phyloP scores from a whole-genome alignment of 2,888 invertebrate species.

The Nephrotoma appendiculata region DNA sequence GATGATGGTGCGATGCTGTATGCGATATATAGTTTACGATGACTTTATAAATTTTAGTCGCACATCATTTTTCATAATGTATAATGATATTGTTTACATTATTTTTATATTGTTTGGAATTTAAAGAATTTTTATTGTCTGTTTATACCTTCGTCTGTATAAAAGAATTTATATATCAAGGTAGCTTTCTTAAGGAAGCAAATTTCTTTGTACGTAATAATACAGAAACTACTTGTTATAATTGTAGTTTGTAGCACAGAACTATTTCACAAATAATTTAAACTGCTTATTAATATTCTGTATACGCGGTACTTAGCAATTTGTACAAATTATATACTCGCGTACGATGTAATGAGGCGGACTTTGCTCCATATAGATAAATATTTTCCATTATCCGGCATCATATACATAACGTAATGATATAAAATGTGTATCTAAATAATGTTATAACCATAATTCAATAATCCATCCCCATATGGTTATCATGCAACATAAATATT shows the following conservation, averaged over 20 bases:
- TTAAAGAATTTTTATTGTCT: background rate
- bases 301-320: background rate
- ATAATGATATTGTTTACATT: background rate
- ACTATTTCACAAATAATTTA: background rate
- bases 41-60: background rate
- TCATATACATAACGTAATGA: background rate
- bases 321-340: background rate
- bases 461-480: background rate
- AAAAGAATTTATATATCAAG: background rate
- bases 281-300: background rate
- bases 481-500: background rate
- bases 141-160: background rate
- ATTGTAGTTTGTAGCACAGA: background rate
- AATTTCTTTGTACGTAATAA: background rate
- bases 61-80: background rate
- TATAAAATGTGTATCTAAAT: background rate
- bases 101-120: background rate
- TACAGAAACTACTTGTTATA: background rate
- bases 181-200: background rate
- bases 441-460: background rate
- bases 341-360: background rate
- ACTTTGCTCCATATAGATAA: background rate
- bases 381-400: background rate
- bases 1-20: background rate
- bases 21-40: background rate